Evolutionary conservation across 2,113 vertebrate genomes (phyloP), one percentile per base, ranked within the genome.

Genomic region (Morone saxatilis): DNA sequence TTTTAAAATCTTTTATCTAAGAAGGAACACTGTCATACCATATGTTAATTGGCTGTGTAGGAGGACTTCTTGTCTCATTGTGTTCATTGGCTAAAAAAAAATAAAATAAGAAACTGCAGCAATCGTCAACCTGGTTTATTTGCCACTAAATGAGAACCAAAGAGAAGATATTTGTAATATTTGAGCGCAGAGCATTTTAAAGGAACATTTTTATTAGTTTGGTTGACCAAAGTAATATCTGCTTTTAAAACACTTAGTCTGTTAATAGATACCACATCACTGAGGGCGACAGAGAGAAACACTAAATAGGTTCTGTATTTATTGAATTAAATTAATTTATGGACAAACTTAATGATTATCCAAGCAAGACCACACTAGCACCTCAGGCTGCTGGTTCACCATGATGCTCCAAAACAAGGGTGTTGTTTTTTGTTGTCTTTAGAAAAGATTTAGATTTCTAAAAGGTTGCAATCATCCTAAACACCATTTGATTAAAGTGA

Each of bases 1-100:
- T 54, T 54, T 54, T n/a, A 2, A 31, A 11, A 41, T 6, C 4
- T n/a, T 53, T 53, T 25, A 16, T 22, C 40, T 10, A 4, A 48
- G 53, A 54, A 50, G 63, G 48, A 78, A 2, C n/a, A 48, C n/a
- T 36, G 17, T 20, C 38, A 43, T 40, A 31, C 14, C 22, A 13
- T 59, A 7, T 31, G 56, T 54, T 79, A 74, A 69, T 31, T 74
- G 20, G 19, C 63, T 50, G 56, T 50, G 76, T 56, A 48, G 70
- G 56, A 56, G 56, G 63, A 68, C 9, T 20, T 69, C 17, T 40
- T 50, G 20, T 7, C 19, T 69, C 43, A 43, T 19, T 19, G 17
- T 51, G 53, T 13, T 71, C 53, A 62, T 5, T 13, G 31, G 13
- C 14, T 71, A 63, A 63, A 76, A 56, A 36, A 12, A 47, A 14